These are phyloP conservation scores for Hydrochoerus hydrochaeris DNA, from an alignment of 2,113 vertebrate genomes.

Conservation along the genomic window DNA sequence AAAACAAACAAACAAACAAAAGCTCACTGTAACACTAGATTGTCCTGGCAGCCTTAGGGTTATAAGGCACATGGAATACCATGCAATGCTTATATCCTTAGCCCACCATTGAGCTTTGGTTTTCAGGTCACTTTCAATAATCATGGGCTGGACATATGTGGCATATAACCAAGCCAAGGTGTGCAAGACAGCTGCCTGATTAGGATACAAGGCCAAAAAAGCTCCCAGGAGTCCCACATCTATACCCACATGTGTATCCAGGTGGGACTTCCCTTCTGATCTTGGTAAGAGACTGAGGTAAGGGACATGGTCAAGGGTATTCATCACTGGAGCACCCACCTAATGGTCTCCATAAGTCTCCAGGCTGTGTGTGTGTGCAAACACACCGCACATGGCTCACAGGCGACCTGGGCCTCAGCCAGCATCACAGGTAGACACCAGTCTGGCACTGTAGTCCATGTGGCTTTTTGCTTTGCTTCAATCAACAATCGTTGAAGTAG, in stretches of 20 bases:
- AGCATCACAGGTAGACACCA: background rate
- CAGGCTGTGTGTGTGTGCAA: background rate
- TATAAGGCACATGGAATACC: background rate
- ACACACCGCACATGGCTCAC: background rate
- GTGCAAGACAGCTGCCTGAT: background rate
- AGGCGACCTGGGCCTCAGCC: background rate
- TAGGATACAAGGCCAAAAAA: background rate
- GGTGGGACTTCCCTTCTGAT: background rate
- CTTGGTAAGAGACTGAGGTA: background rate
- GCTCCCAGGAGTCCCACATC: background rate
- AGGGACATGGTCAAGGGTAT: background rate
- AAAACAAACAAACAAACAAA: background rate
- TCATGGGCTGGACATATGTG: background rate
- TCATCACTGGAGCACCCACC: background rate
- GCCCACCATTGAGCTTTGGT: background rate
- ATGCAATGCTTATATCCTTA: background rate
- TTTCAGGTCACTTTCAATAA: background rate
- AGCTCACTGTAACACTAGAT: background rate
- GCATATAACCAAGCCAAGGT: background rate
- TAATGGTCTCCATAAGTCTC: background rate
- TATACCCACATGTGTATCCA: background rate
- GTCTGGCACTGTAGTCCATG: background rate
- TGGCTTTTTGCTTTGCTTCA: background rate
- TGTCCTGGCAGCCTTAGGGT: background rate
- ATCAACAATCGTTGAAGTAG: background rate